Percentiles rank a stretch among this genome's conserved stretches.
Conservation (phyloP, 2,797 vertebrate species). For the Simalia tracyae region DNA sequence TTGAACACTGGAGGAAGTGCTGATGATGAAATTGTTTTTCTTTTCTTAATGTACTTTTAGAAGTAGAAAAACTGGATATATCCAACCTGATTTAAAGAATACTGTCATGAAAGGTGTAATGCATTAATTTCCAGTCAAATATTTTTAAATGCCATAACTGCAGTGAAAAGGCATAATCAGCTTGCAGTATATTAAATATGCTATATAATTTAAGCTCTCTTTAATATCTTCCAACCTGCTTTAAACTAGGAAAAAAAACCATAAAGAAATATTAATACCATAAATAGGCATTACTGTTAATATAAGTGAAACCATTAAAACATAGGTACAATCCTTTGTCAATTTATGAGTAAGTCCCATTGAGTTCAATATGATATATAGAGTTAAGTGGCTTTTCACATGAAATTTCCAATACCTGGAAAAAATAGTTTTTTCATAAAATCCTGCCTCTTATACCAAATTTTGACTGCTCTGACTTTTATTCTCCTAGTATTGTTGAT, state of each 20-base stretch:
- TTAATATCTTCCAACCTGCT: slow-evolving; percentile 39
- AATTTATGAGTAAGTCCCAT: background rate
- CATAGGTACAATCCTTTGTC: slow-evolving; percentile 6
- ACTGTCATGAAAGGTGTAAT: slow-evolving; percentile 52
- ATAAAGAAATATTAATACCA: slow-evolving; percentile 41
- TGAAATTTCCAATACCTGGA: background rate
- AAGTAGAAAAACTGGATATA: slow-evolving; percentile 61
- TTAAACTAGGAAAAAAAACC: slow-evolving; percentile 36
- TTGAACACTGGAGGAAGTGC: slow-evolving; percentile 61
- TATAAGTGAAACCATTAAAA: slow-evolving; percentile 31
- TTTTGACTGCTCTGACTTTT: background rate
- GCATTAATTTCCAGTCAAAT: slow-evolving; percentile 64
- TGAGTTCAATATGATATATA: background rate
- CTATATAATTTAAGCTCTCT: slow-evolving; percentile 46
- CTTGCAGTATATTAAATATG: slow-evolving; percentile 33
- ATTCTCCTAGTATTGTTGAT: background rate
- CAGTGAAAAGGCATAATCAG: slow-evolving; percentile 43
- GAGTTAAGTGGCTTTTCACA: background rate
- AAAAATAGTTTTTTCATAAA: background rate
- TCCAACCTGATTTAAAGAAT: slow-evolving; percentile 61
- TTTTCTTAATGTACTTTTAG: slow-evolving; percentile 56
- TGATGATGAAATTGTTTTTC: slow-evolving; percentile 67
- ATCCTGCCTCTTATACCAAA: background rate
- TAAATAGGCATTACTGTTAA: slow-evolving; percentile 11
- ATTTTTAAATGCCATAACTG: slow-evolving; percentile 63